Evolutionary conservation across 2,888 invertebrate genomes (phyloP), one percentile per base, ranked within the genome.

Genomic region (Cotesia congregata): DNA sequence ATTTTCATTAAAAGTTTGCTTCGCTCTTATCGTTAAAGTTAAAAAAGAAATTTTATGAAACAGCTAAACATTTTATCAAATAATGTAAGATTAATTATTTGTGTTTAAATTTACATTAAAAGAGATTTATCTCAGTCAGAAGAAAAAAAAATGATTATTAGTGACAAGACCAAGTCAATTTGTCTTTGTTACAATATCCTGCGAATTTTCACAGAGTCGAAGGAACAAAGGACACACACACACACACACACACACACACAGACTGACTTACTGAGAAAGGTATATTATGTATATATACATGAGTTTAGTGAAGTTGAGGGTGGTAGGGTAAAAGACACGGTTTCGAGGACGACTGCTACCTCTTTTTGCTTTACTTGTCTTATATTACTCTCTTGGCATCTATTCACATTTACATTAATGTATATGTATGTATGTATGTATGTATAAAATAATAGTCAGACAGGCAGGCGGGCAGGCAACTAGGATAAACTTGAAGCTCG

Each of bases 121-220:
- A 30, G 3, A 12, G 9, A 50, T 50, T 12, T 50, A 50, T 50
- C 50, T 12, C 12, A 3, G 50, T 50, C 12, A 50, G 12, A 50
- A 12, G 7, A 50, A 7, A 12, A 12, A 50, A 50, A 7, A 50
- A 50, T 50, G 7, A 50, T 50, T 50, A 12, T 50, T 9, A 50
- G 50, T 50, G 50, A 50, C 50, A 12, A 30, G 30, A 50, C 50
- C 50, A 30, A 61, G 61, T 71, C 60, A 61, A 71, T 71, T 71
- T 71, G 38, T 71, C 71, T 71, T 30, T 61, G 71, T 61, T 60
- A 60, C 60, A 61, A 71, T 17, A 39, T 15, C 61, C 61, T 17
- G 62, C 61, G 61, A 71, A 71, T 71, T 71, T 60, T 20, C 71
- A 20, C 5, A 12, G 50, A 50, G 9, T 50, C 50, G 50, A 50